These are phyloP conservation scores for Aphelocoma californica DNA, from an alignment of 2,797 vertebrate genomes.

Conservation along the genomic window DNA sequence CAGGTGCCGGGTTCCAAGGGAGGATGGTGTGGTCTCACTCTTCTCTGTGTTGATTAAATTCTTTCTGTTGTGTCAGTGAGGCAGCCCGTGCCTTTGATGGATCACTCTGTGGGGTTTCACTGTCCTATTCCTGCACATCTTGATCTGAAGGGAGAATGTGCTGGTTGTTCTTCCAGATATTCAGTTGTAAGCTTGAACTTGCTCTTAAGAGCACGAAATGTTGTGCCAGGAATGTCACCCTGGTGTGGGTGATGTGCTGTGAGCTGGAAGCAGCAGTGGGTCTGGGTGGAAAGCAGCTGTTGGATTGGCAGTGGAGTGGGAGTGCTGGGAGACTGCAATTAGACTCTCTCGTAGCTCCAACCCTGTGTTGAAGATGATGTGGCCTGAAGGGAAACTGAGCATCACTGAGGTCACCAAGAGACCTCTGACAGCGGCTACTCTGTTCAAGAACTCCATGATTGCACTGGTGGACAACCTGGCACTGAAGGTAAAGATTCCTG, in stretches of 20 bases:
- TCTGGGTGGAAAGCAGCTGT: neutral
- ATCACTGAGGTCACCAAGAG: constrained; percentile 98
- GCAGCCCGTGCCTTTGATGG: neutral
- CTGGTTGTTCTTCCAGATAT: neutral
- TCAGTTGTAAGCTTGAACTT: neutral
- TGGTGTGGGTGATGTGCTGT: neutral
- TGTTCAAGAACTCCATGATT: constrained; percentile 99
- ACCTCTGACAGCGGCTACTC: constrained; percentile 90
- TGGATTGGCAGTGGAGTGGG: neutral
- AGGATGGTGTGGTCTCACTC: neutral
- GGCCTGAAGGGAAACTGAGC: constrained; percentile 97
- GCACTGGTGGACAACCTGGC: constrained; percentile 94
- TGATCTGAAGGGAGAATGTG: neutral
- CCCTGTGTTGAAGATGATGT: constrained; percentile 93
- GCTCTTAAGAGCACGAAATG: neutral
- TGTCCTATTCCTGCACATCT: neutral
- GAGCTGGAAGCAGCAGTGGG: neutral
- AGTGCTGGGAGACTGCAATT: neutral
- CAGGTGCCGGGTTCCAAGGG: neutral
- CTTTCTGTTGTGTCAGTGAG: neutral
- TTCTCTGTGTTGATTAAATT: neutral
- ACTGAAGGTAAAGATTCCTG: constrained; percentile 83
- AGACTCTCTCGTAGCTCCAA: constrained; percentile 81
- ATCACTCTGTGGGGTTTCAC: neutral
- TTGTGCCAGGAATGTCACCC: neutral